Evolutionary conservation across 2,113 vertebrate species (phyloP), one percentile per base, ranked within the genome.

Genomic region (Enhydra lutris): DNA sequence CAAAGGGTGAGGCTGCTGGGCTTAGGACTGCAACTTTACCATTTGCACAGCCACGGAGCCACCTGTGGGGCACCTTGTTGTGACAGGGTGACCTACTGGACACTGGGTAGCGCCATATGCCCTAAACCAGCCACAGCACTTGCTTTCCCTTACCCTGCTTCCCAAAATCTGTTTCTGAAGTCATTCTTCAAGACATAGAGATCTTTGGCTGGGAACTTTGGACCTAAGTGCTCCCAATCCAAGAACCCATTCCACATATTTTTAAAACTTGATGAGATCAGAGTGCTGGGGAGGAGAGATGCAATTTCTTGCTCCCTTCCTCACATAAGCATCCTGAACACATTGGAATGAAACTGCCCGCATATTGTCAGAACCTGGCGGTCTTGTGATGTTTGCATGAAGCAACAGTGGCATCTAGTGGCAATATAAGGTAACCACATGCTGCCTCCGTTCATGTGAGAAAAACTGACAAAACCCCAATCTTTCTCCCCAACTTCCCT

Each of bases 331-430:
- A 69, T 26, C 10, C 45, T n/a, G 18, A 78, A 39, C 9, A 3
- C 1, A 21, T 20, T 0, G 29, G 7, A 26, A 6, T 31, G 17
- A 36, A 93, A 76, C 47, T 14, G 34, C 78, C 20, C 10, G 11
- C 8, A 0, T 3, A 7, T 6, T 4, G 1, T 15, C 45, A 50
- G 29, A 57, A 7, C 8, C 0, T 0, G 9, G 39, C 17, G 1
- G 0, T 24, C 18, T 36, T 55, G 15, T 0, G 24, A 78, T 9
- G 10, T 82, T 89, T 97, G 26, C 17, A 0, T 84, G 96, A 98
- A 94, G 89, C 98, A 97, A 96, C 91, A 98, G 96, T 86, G 98
- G 26, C 99, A 98, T 81, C 99, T 99, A 98, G 98, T 94, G 99
- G 97, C 92, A 0, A 0, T 0, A 0, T 0, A 1, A 0, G 8